A percentile compares a stretch with the other conserved stretches of the same genome.
Conservation (phyloP, 2,888 invertebrate species). For the Elmis aenea region DNA sequence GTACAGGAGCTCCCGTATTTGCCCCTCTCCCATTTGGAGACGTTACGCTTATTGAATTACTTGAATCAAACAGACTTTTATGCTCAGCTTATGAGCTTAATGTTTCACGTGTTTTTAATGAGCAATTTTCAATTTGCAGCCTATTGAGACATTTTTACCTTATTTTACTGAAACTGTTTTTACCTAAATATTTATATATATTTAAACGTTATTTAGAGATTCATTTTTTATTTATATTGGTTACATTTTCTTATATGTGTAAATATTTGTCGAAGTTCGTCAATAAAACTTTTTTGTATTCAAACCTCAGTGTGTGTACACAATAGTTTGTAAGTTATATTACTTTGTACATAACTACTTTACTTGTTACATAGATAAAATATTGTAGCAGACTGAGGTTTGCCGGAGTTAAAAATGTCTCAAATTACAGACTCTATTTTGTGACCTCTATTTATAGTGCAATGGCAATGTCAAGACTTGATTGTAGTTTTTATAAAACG, state of each 20-base stretch:
- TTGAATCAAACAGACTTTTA: conserved; percentile 18
- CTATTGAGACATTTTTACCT: conserved; percentile 29
- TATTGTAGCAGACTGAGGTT: conserved; percentile 27
- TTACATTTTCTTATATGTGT: no score
- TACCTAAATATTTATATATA: no score
- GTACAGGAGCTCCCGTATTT: conserved; percentile 36
- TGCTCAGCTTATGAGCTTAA: conserved; percentile 17
- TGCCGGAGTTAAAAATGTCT: conserved; percentile 20
- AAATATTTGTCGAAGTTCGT: no score
- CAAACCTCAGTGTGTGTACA: conserved; percentile 32
- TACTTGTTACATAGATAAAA: neutral
- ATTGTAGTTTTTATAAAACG: no score
- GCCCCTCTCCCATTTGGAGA: conserved; percentile 25
- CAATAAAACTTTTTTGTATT: no score
- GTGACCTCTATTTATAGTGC: no score
- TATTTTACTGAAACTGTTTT: no score
- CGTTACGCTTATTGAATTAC: conserved; percentile 28
- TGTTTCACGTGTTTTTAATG: conserved; percentile 20
- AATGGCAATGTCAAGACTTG: no score
- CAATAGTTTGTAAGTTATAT: conserved; percentile 28
- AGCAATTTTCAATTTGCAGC: conserved; percentile 26
- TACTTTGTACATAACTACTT: conserved; percentile 23
- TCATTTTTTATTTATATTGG: no score
- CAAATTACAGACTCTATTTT: no score
- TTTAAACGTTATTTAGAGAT: no score